Conservation (phyloP, 2,113 vertebrate species). For the Opisthocomus hoazin region DNA sequence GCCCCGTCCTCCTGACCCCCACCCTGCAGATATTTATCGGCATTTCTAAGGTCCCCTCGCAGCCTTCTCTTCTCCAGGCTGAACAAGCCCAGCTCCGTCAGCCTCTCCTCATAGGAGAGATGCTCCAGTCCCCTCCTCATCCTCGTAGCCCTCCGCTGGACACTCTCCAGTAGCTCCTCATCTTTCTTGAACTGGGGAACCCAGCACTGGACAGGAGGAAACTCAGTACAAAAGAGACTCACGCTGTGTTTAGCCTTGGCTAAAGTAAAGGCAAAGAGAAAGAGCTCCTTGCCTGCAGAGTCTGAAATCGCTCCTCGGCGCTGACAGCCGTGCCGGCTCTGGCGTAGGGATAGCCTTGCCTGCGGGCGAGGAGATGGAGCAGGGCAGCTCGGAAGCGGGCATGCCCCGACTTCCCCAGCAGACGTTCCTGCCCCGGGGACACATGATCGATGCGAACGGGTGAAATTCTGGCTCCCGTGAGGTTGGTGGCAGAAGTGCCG, state of each 20-base stretch:
- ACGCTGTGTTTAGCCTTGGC: not conserved
- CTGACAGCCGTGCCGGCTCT: not conserved
- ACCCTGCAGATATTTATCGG: too few relatives aligned
- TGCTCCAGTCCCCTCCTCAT: too few relatives aligned
- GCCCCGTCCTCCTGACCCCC: too few relatives aligned
- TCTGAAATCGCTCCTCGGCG: not conserved
- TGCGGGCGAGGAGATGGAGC: not conserved
- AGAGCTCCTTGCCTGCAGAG: not conserved
- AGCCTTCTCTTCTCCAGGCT: too few relatives aligned
- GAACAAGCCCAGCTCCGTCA: too few relatives aligned
- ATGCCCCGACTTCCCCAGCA: not conserved
- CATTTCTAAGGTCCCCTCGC: too few relatives aligned
- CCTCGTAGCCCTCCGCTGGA: too few relatives aligned
- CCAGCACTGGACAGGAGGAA: too few relatives aligned
- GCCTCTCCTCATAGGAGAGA: too few relatives aligned
- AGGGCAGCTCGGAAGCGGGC: not conserved
- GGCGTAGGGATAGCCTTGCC: fast-evolving
- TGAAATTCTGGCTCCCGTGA: not conserved
- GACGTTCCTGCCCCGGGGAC: not conserved
- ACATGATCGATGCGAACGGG: fast-evolving
- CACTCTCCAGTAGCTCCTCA: too few relatives aligned
- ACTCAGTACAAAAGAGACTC: fast-evolving
- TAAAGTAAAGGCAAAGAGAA: not conserved
- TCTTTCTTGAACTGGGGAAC: too few relatives aligned
- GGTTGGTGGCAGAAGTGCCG: not conserved